These are phyloP conservation scores for Silurus glanis DNA, from an alignment of 2,113 vertebrate genomes.

Conservation along the genomic window DNA sequence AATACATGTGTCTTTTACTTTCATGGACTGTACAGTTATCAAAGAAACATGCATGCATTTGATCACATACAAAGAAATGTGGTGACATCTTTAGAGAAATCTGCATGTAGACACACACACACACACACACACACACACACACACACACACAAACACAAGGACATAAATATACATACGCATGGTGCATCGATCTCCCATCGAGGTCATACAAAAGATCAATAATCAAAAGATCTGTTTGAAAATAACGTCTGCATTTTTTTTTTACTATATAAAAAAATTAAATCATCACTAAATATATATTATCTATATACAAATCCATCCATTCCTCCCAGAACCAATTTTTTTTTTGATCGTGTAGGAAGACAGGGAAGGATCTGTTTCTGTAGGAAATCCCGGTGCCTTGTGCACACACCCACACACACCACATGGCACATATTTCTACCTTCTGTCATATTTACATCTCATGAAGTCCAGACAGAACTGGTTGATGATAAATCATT, in stretches of 20 bases:
- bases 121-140: background rate
- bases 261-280: background rate
- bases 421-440: slow-evolving; percentile 21
- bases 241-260: background rate
- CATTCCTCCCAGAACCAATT: background rate
- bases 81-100: slow-evolving; percentile 65
- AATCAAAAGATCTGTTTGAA: background rate
- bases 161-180: slow-evolving; percentile 7
- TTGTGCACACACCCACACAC: slow-evolving; percentile 15
- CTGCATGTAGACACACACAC: slow-evolving; percentile 22
- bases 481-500: background rate
- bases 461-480: background rate
- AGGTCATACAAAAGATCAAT: background rate
- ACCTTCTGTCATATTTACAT: slow-evolving; percentile 24
- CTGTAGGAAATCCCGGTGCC: background rate
- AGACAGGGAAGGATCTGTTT: background rate
- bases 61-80: slow-evolving; percentile 58
- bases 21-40: background rate
- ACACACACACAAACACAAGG: background rate
- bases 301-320: background rate
- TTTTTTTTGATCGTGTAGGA: too few relatives aligned
- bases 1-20: background rate
- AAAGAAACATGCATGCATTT: slow-evolving; percentile 55
- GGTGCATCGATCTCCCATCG: slow-evolving; percentile 62
- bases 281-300: background rate